phyloP scores from a whole-genome alignment of 1,140 invertebrate species.

The Euglossa dilemma region DNA sequence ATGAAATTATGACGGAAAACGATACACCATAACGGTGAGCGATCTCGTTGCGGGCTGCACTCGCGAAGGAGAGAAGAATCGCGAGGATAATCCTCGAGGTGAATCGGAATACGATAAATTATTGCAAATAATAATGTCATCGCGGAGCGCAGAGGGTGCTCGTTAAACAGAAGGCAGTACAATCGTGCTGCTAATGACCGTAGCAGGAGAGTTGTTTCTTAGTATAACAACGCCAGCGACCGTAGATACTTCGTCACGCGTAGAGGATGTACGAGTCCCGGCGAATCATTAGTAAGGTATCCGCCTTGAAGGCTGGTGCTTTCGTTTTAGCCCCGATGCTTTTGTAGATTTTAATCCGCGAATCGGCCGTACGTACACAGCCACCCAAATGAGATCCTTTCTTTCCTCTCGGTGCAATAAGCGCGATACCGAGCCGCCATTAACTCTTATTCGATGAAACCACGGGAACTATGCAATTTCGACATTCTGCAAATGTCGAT shows the following conservation, averaged over 20 bases:
- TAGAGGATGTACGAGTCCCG: conserved; percentile 47
- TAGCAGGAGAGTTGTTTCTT: conserved; percentile 55
- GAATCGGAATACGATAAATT: conserved; percentile 55
- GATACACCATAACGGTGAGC: background rate
- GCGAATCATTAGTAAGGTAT: conserved; percentile 63
- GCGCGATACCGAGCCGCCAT: background rate
- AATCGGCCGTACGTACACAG: conserved; percentile 10
- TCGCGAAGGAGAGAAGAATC: background rate
- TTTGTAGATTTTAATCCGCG: conserved; percentile 31
- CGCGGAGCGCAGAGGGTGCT: conserved; percentile 37
- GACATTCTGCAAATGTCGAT: background rate
- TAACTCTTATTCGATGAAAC: background rate
- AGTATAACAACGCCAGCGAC: conserved; percentile 49
- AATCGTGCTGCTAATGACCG: conserved; percentile 58
- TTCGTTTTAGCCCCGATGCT: conserved; percentile 36
- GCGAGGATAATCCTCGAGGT: conserved; percentile 8
- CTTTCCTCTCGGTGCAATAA: background rate
- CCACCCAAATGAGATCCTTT: background rate
- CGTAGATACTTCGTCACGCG: conserved; percentile 55
- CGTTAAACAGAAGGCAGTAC: conserved; percentile 62
- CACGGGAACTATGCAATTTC: background rate
- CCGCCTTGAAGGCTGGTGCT: conserved; percentile 40
- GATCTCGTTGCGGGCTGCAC: too few species aligned
- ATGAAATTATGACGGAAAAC: conserved; percentile 13
- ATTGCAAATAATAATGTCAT: conserved; percentile 62